phyloP scores from a whole-genome alignment of 2,888 invertebrate genomes.

The Tinea trinotella region DNA sequence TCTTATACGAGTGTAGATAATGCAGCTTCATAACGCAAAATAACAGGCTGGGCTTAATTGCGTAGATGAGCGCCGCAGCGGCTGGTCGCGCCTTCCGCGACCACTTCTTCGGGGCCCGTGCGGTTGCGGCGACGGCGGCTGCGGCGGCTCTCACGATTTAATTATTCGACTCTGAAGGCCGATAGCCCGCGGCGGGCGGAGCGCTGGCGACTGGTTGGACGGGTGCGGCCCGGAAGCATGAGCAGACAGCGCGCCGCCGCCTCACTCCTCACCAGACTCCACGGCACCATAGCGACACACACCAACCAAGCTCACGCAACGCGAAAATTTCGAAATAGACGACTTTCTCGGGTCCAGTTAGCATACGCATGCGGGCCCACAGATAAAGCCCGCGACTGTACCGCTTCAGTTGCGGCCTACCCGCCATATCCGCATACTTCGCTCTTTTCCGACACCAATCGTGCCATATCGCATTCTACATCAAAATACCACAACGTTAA shows the following conservation, averaged over 20 bases:
- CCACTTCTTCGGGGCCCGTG: slow-evolving; percentile 56
- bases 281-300: slow-evolving; percentile 65
- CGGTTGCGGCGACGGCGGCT: slow-evolving; percentile 32
- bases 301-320: slow-evolving; percentile 57
- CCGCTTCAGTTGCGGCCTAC: background rate
- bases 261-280: slow-evolving; percentile 57
- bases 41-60: slow-evolving; percentile 58
- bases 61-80: slow-evolving; percentile 68
- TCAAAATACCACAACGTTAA: background rate
- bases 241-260: slow-evolving; percentile 71
- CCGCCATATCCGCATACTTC: background rate
- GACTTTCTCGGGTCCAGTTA: slow-evolving; percentile 61
- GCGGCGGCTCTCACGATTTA: slow-evolving; percentile 54
- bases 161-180: slow-evolving; percentile 69
- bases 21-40: too few relatives aligned
- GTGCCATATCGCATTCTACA: background rate
- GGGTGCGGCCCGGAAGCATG: slow-evolving; percentile 65
- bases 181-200: slow-evolving; percentile 66
- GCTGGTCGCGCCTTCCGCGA: slow-evolving; percentile 65
- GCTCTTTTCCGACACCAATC: background rate
- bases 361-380: slow-evolving; percentile 32
- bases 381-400: background rate
- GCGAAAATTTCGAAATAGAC: slow-evolving; percentile 65
- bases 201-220: slow-evolving; percentile 68
- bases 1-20: too few relatives aligned